Evolutionary conservation across 2,888 invertebrate species (phyloP).

Genomic region (Saturnia japonica): DNA sequence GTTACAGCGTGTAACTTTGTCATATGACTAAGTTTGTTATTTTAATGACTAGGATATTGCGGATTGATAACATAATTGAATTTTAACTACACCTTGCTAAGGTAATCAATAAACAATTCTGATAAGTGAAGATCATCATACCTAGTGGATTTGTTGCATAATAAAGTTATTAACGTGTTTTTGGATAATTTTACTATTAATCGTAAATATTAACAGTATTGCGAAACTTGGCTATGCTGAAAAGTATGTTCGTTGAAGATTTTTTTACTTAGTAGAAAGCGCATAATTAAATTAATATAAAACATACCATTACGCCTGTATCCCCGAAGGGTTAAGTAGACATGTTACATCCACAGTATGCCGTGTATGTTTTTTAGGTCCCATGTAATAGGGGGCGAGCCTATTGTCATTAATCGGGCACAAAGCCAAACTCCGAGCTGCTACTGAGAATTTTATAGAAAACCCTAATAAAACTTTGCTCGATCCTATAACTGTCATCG

Average conservation of each 20-base stretch:
- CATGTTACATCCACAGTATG: too few relatives aligned
- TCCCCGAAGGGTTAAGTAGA: too few relatives aligned
- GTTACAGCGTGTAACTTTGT: conserved; percentile 17
- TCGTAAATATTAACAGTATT: not conserved
- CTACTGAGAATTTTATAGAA: too few relatives aligned
- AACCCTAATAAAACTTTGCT: too few relatives aligned
- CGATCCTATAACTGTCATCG: too few relatives aligned
- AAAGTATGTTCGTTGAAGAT: not conserved
- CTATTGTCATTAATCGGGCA: too few relatives aligned
- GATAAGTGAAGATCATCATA: not conserved
- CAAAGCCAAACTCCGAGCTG: too few relatives aligned
- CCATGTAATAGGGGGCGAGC: too few relatives aligned
- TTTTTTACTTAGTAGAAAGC: not conserved
- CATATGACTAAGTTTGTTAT: conserved; percentile 19
- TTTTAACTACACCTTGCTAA: conserved; percentile 5
- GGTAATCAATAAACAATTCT: not conserved
- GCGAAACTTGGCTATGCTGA: not conserved
- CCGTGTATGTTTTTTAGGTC: too few relatives aligned
- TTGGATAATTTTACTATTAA: not conserved
- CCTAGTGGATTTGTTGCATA: not conserved
- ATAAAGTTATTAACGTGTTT: not conserved
- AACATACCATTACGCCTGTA: too few relatives aligned
- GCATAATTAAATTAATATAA: not conserved
- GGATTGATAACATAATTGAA: conserved; percentile 3
- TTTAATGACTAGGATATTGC: conserved; percentile 20